phyloP scores from a whole-genome alignment of 2,888 invertebrate genomes.

The Amphipoea oculea region DNA sequence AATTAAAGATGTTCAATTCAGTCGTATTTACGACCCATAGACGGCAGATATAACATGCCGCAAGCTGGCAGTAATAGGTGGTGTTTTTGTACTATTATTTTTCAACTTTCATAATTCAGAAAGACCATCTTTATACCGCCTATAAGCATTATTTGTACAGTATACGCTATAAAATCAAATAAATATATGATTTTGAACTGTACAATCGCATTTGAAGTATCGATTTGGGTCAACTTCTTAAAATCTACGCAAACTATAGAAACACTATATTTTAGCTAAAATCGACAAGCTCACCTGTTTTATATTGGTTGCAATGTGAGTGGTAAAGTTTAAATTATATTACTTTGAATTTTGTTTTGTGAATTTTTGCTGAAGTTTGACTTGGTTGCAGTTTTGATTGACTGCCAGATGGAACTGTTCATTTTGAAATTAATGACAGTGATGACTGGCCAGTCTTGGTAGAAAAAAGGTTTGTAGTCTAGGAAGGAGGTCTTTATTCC shows the following conservation, averaged over 20 bases:
- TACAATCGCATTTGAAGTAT: slow-evolving; percentile 48
- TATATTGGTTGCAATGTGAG: slow-evolving; percentile 19
- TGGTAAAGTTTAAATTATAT: slow-evolving; percentile 51
- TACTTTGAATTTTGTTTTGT: slow-evolving; percentile 71
- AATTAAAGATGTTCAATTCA: background rate
- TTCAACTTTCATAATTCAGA: background rate
- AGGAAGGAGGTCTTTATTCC: slow-evolving; percentile 1
- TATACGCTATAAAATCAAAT: background rate
- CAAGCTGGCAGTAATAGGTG: background rate
- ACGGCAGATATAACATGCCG: background rate
- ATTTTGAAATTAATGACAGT: slow-evolving; percentile 66
- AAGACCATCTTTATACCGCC: background rate
- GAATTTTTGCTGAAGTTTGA: slow-evolving; percentile 58
- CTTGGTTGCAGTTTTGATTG: slow-evolving; percentile 68
- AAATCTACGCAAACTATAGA: slow-evolving; percentile 41
- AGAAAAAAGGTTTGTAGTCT: slow-evolving; percentile 3
- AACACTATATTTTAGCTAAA: slow-evolving; percentile 30
- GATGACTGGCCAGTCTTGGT: slow-evolving; percentile 39
- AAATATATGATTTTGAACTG: slow-evolving; percentile 1
- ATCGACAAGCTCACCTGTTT: slow-evolving; percentile 61
- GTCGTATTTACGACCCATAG: background rate
- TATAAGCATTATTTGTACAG: background rate
- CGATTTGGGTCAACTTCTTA: slow-evolving; percentile 73
- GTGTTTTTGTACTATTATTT: background rate
- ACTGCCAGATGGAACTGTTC: slow-evolving; percentile 70